Evolutionary conservation across 2,113 vertebrate species (phyloP).

Genomic region (Notiomystis cincta): DNA sequence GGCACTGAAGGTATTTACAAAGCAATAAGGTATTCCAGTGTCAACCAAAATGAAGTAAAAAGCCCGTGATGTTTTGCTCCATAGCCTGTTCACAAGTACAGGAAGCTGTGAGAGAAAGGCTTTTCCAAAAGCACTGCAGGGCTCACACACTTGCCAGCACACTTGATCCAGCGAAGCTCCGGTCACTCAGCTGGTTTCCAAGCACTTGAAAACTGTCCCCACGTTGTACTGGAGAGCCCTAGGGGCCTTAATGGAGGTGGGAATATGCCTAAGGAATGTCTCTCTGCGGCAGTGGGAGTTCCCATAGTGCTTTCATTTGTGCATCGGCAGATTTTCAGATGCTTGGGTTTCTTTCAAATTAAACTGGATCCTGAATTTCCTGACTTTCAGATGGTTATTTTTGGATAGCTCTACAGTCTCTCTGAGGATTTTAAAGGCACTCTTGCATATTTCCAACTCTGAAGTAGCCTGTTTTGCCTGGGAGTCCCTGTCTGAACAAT

Average conservation of each 20-base stretch:
- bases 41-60: background rate
- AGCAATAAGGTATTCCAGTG: background rate
- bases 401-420: slow-evolving; percentile 33
- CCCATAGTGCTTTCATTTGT: slow-evolving; percentile 33
- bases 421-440: slow-evolving; percentile 44
- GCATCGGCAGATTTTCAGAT: slow-evolving; percentile 44
- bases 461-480: slow-evolving; percentile 41
- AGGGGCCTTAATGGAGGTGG: slow-evolving; percentile 10
- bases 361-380: slow-evolving; percentile 60
- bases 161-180: background rate
- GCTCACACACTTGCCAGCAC: background rate
- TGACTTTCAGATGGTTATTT: slow-evolving; percentile 58
- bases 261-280: slow-evolving; percentile 30
- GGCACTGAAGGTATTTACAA: slow-evolving; percentile 1
- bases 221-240: slow-evolving; percentile 44
- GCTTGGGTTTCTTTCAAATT: slow-evolving; percentile 63
- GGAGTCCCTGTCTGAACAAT: slow-evolving; percentile 27
- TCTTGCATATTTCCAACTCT: slow-evolving; percentile 47
- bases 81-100: slow-evolving; percentile 2
- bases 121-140: slow-evolving; percentile 28
- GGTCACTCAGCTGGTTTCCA: background rate
- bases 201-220: slow-evolving; percentile 47
- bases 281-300: slow-evolving; percentile 11
- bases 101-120: background rate
- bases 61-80: background rate